Evolutionary conservation across 2,888 invertebrate species (phyloP), one percentile per base, ranked within the genome.

Genomic region (Spilosoma lubricipeda): DNA sequence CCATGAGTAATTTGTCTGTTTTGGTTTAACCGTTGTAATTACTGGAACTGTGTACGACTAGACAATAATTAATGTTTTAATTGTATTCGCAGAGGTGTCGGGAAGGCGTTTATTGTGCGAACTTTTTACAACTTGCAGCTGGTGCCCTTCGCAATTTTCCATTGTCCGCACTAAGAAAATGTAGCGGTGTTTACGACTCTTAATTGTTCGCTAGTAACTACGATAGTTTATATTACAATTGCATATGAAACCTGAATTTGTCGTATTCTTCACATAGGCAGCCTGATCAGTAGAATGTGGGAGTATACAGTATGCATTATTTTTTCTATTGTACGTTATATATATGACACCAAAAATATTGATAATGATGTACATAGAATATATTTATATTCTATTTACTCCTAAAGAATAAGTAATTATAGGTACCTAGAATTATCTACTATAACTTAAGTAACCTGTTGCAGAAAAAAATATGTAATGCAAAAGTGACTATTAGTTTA

Each of bases 121-220:
- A 91, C 87, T 91, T 93, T 93, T 93, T 91, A 91, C 89, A 87
- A 83, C 89, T 86, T 85, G 80, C 93, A 93, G 92, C 91, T 92
- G 92, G 84, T 89, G 87, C 87, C 81, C 84, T 79, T 81, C 79
- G 89, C 90, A 90, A 92, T 91, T 92, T 91, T 89, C 88, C 81
- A 81, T 87, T 87, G 86, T 88, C 85, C 84, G 87, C 86, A 82
- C 87, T 81, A 90, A 92, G 90, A 75, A 91, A 91, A 90, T 85
- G 85, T 85, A 81, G 83, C 83, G 79, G 85, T 88, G 78, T 91
- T 90, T 88, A 88, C 85, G 88, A 89, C 84, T 88, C 87, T 85
- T 89, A 89, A 90, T 86, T 87, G 86, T 88, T 87, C 80, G 80
- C 85, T 80, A 80, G 82, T 81, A n/a, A n/a, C n/a, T n/a, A 78